Evolutionary conservation across 2,797 vertebrate genomes (phyloP), one percentile per base, ranked within the genome.

Genomic region (Staurois parvus): DNA sequence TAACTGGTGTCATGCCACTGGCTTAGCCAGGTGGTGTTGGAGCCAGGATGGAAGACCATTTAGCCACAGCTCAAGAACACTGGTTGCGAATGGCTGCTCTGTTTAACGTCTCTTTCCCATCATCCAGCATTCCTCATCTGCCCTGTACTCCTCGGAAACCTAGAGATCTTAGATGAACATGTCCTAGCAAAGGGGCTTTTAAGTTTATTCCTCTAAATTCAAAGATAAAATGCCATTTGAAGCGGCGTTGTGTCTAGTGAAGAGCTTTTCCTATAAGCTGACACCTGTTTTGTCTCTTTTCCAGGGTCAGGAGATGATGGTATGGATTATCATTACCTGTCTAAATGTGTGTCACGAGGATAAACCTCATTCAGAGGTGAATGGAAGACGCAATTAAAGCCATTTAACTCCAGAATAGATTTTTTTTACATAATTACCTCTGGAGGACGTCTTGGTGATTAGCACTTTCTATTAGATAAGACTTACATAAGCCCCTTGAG

Each of bases 301-400:
- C 48, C 48, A 19, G 48, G 52, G 52, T 59, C 17, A 56, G 48
- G 48, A 24, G 52, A 59, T 59, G 52, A 21, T 7, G 21, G 52
- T 24, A 59, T 59, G 52, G 52, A 59, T 59, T 59, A 59, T 59
- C 52, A 24, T 72, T 59, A 59, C 52, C 52, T 59, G 59, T 68
- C 40, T 40, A 34, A 32, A 70, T 59, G 45, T 26, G 9, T 75
- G n/a, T 81, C 42, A 68, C 48, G 45, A 34, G 64, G 78, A 76
- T 52, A 28, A 75, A 37, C 48, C 40, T 30, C 6, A 52, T 79
- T 37, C 21, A 81, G 34, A 66, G 48, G 56, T 76, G 79, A 81
- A 81, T 72, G n/a, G 70, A 40, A 76, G 64, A 13, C 32, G 40
- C 79, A 81, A 81, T 81, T 85, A 76, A 68, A 34, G 52, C 69